Base-by-base conservation (phyloP, 2,113 vertebrate species). In the Pollachius pollachius region DNA sequence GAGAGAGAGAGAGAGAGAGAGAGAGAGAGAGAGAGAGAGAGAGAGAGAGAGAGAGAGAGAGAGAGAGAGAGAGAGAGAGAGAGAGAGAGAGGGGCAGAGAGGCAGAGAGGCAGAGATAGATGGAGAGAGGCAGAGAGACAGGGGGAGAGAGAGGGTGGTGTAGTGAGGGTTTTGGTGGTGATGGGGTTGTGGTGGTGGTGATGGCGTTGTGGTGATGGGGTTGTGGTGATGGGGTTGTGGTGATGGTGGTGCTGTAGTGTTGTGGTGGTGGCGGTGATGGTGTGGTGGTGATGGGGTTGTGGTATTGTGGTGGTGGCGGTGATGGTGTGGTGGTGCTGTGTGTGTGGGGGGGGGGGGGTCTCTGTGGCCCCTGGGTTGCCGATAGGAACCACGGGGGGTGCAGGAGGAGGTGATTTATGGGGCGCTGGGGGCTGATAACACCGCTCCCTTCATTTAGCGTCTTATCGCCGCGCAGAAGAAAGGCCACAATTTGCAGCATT, bases 401-500 rank as follows among this genome's bases (percentile, higher is more conserved):
- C 81, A 84, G 80, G 76, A 86, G 85, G 87, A 92, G 85, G 91
- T 93, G 92, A 93, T 93, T 92, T 93, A 93, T 93, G 91, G 92
- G 89, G 88, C 91, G 89, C 88, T 81, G 85, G 57, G 68, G 72
- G 87, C 90, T 89, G 92, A 93, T 93, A 93, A 93, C 91, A 86
- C 84, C 61, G 81, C 86, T 90, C 77, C 92, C 91, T 92, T 92
- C 92, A 93, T 93, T 93, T 93, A 92, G 85, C 64, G 84, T 82
- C 92, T 93, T 93, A 93, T 93, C 92, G 76, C 72, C 3, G 75
- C 80, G 87, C 88, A 91, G 89, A 92, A 93, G 92, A 93, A 92
- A 93, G 92, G 88, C 87, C 88, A 89, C 91, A 93, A 93, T 93
- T 92, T 93, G 92, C 91, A 87, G 89, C 89, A 88, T 92, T 91